Evolutionary conservation across 2,797 vertebrate genomes (phyloP), one percentile per base, ranked within the genome.

Genomic region (Hephaestus fuliginosus): DNA sequence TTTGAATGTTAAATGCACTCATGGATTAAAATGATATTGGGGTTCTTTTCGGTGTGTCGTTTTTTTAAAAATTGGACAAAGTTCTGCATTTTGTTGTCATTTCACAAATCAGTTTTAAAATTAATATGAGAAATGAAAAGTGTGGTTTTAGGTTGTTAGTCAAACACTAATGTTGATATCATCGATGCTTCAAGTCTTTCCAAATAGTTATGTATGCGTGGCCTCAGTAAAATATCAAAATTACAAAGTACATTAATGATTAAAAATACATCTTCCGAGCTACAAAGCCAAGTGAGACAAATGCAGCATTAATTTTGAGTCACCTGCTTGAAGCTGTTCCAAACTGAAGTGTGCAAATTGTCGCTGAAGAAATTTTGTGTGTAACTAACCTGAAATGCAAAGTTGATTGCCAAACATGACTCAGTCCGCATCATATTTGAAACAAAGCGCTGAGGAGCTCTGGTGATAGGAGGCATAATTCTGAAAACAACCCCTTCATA

Each of bases 1-100:
- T 88, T 89, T 91, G 72, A 83, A 92, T 90, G 86, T 92, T 88
- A 73, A 88, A 85, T 92, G 85, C 90, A 91, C 86, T 90, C 85
- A 88, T 88, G 84, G 89, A 92, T 90, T 90, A 86, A 90, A 93
- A 86, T 72, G 49, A 83, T 90, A 83, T 81, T 79, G 70, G 84
- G 88, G 82, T 91, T 89, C 70, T 91, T 90, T 83, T 56, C 43
- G 75, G 79, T 85, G 86, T 90, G 68, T 73, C 81, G 73, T 86
- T 82, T 85, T 84, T 86, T 84, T 76, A 67, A 79, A 8, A 70
- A 72, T 4, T 56, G 5, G 36, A 75, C 17, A n/a, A 80, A 68
- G n/a, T 49, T 62, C 15, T 65, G 55, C 41, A 17, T 30, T 65
- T 71, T 28, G 9, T 74, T 72, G 58, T 58, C n/a, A 13, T 64